Conservation (phyloP, 2,797 vertebrate genomes). For the Sebastes trivittatus region DNA sequence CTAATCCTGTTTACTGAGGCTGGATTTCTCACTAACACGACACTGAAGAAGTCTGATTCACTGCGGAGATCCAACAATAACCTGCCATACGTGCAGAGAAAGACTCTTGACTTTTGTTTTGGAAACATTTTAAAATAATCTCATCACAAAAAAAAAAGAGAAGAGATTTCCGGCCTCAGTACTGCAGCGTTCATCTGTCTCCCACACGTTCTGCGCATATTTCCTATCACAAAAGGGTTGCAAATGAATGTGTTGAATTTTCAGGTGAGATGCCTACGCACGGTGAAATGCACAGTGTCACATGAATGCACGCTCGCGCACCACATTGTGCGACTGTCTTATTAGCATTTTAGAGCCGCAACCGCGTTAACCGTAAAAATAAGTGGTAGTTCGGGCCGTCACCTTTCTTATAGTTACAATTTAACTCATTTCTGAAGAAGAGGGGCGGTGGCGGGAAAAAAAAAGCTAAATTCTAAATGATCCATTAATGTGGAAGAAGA, state of each 20-base stretch:
- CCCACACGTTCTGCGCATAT: not conserved
- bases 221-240: not conserved
- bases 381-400: not conserved
- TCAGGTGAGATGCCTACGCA: not conserved
- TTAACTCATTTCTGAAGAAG: not conserved
- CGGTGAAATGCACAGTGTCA: not conserved
- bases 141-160: not conserved
- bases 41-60: not conserved
- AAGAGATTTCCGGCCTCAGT: not conserved
- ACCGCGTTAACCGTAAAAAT: not conserved
- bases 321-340: not conserved
- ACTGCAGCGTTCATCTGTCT: not conserved
- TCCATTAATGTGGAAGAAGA: not conserved
- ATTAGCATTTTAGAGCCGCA: slow-evolving; percentile 3
- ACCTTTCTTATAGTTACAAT: not conserved
- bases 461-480: not conserved
- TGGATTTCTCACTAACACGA: not conserved
- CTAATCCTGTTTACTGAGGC: not conserved
- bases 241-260: not conserved
- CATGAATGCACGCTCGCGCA: not conserved
- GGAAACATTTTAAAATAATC: not conserved
- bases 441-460: too few relatives aligned
- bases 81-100: too few relatives aligned
- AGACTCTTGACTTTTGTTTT: not conserved
- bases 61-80: not conserved